These are phyloP conservation scores for Cremastinae sp. DNA, from an alignment of 2,888 invertebrate genomes.

Conservation along the genomic window DNA sequence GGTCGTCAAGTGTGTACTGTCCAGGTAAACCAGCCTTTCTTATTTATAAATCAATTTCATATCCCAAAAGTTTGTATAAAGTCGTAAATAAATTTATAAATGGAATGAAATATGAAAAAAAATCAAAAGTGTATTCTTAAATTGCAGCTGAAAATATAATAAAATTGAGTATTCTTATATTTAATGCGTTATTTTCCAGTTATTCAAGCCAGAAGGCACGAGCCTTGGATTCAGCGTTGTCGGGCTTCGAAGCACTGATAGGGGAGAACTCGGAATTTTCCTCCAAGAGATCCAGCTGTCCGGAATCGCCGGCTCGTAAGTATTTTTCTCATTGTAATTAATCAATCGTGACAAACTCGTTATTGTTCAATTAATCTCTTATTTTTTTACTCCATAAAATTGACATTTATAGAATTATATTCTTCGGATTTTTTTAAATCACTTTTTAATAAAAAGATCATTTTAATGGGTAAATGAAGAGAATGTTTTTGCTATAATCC, in stretches of 20 bases:
- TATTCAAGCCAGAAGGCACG: slow-evolving; percentile 84
- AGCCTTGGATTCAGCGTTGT: slow-evolving; percentile 89
- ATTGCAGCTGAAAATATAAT: background rate
- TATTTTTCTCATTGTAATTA: background rate
- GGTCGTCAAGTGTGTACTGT: slow-evolving; percentile 84
- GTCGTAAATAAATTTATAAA: too few relatives aligned
- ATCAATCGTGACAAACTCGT: background rate
- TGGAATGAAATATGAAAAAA: too few relatives aligned
- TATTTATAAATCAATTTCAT: background rate
- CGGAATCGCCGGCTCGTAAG: slow-evolving; percentile 85
- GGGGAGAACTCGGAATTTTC: slow-evolving; percentile 86
- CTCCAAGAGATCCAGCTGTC: slow-evolving; percentile 85
- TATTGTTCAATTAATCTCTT: too few relatives aligned
- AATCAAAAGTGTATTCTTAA: too few relatives aligned
- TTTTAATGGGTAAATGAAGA: too few relatives aligned
- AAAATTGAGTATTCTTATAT: background rate
- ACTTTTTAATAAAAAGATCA: too few relatives aligned
- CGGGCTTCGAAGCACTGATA: slow-evolving; percentile 84
- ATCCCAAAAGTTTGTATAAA: too few relatives aligned
- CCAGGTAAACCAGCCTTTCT: slow-evolving; percentile 70
- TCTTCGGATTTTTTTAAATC: too few relatives aligned
- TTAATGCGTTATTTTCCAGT: slow-evolving; percentile 72
- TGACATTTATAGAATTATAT: too few relatives aligned
- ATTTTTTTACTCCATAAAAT: background rate
- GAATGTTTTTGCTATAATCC: too few relatives aligned